Evolutionary conservation across 2,888 invertebrate genomes (phyloP), one percentile per base, ranked within the genome.

Genomic region (Cinara cedri): DNA sequence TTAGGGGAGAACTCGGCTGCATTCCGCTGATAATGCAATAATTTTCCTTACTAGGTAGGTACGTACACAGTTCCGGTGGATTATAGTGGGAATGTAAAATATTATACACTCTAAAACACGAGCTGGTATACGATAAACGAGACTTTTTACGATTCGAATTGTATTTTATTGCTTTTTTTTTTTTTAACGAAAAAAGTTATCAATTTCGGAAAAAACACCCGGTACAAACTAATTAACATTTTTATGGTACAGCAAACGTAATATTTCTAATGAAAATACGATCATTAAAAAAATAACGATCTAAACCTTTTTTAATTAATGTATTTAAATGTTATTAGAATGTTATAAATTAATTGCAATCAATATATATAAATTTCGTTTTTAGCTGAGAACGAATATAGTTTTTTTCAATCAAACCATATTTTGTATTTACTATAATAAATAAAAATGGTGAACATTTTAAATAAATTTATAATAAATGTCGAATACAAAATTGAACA

Each of bases 1-100:
- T 49, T 42, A 19, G 68, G 76, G 57, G 76, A 49, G 68, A 68
- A 26, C 44, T 49, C 13, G 76, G 57, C 76, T 78, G 76, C 49
- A 60, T 70, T 78, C 57, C 49, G 49, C 76, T 68, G 76, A 78
- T 78, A 78, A 68, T 68, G 57, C 76, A 76, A 68, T 19, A 54
- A 34, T 78, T 78, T 68, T 78, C 55, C 55, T 49, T 16, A 3
- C 13, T 13, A 46, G 34, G 34, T 34, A 34, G 34, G 46, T 44
- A 44, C 13, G 21, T 26, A 49, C 14, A 49, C 68, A 19, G 57
- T 78, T 57, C 13, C 76, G 49, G 68, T 51, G 57, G 76, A 66
- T 78, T 78, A 68, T 21, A 57, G n/a, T 4, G 34, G 49, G 44
- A 34, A 34, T 49, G 51, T 72, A 72, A 72, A 63, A 74, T 72